Evolutionary conservation across 37 sponge, comb jelly and placozoan genomes (phyloP), one percentile per base, ranked within the genome.

Genomic region (Halisarca cf. caerulea): DNA sequence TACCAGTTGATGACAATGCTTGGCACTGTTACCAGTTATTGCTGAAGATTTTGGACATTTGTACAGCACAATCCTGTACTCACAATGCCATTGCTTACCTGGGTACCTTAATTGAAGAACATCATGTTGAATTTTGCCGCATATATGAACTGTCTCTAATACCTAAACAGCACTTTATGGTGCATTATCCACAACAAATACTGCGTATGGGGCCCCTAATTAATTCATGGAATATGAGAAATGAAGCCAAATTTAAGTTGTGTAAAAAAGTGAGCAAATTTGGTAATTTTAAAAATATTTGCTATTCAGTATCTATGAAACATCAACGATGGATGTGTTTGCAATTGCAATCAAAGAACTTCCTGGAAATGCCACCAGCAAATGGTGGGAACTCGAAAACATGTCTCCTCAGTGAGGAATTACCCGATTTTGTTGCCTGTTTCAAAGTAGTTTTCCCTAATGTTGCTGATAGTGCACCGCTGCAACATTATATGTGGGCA

Each of bases 171-270:
- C 79, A 78, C 21, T 78, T n/a, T 25, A 47, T 78, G 5, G 54
- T 78, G 3, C 79, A 78, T 47, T 78, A 78, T 78, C 79, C 79
- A n/a, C 18, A 42, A 25, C 79, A 78, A 78, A 78, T 78, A 6
- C 15, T 21, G 18, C 25, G 55, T 5, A 20, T 78, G 2, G 79
- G 79, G 2, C 79, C 79, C 6, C 5, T 78, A 18, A 47, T 78
- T 78, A 23, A 20, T 24, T 78, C 79, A 47, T 78, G 79, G 79
- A 78, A 43, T 23, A 42, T 78, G 25, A 42, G 79, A 78, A 24
- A 78, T 78, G 79, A 78, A 44, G n/a, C 79, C 7, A 78, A 45
- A 47, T 47, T 78, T 2, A 78, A 47, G 6, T 24, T 78, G 24
- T 42, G 53, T 20, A 78, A 78, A 54, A 9, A 47, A 44, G 79